Evolutionary conservation across 1,140 invertebrate genomes (phyloP).

Genomic region (Apolygus lucorum): DNA sequence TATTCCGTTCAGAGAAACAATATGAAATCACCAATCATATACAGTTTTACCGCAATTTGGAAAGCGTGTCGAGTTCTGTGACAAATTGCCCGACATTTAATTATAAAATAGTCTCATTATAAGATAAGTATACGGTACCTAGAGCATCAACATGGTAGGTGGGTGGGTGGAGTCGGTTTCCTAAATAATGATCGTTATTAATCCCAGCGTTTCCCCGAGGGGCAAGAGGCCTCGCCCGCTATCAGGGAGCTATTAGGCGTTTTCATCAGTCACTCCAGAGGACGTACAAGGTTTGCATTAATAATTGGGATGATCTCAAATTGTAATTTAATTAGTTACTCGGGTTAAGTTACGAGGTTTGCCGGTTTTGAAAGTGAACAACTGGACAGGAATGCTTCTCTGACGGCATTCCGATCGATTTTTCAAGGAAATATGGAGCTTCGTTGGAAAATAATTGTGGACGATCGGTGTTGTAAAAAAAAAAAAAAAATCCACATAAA

Average conservation of each 20-base stretch:
- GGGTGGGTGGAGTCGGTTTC: background rate
- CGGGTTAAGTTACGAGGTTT: background rate
- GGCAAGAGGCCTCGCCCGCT: background rate
- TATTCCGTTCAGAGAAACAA: no score
- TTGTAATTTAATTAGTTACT: background rate
- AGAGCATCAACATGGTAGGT: no score
- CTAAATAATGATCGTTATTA: background rate
- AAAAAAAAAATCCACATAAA: no score
- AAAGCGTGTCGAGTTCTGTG: no score
- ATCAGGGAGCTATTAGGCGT: background rate
- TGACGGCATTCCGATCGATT: no score
- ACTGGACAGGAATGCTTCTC: no score
- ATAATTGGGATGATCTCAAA: background rate
- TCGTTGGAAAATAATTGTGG: no score
- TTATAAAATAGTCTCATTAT: background rate
- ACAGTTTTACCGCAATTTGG: no score
- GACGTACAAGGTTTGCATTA: background rate
- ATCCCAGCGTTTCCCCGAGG: background rate
- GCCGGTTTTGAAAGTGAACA: no score
- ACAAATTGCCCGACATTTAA: background rate
- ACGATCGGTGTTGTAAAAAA: no score
- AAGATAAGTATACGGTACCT: background rate
- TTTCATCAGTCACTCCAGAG: background rate
- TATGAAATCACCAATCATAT: no score
- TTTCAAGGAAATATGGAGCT: no score